Conservation (phyloP, 2,113 vertebrate species). For the Platichthys flesus region DNA sequence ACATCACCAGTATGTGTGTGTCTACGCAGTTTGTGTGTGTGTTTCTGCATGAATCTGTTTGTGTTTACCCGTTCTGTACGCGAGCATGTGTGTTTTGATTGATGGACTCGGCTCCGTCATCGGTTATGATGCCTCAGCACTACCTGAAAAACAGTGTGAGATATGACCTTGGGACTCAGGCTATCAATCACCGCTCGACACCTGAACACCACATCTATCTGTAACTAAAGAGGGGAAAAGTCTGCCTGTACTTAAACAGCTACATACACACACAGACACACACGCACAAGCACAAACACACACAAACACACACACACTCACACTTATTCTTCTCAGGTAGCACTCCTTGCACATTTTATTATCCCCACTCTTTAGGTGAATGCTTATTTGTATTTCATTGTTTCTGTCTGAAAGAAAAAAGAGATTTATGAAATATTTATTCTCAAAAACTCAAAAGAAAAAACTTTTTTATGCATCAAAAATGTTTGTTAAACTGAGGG, state of each 20-base stretch:
- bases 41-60: background rate
- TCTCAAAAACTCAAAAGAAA: too few relatives aligned
- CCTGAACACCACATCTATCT: conserved; percentile 17
- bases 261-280: too few relatives aligned
- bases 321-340: background rate
- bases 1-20: background rate
- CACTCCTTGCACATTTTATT: too few relatives aligned
- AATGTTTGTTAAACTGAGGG: background rate
- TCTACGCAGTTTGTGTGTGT: background rate
- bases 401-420: background rate
- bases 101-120: conserved; percentile 33
- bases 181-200: conserved; percentile 41
- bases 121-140: conserved; percentile 16
- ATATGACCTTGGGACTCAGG: conserved; percentile 39
- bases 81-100: background rate
- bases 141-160: conserved; percentile 38
- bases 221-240: background rate
- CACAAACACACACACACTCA: background rate
- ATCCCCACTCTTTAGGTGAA: too few relatives aligned
- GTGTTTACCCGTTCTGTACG: background rate
- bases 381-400: background rate
- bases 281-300: too few relatives aligned
- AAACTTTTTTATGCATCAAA: background rate
- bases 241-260: background rate
- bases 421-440: background rate